A percentile compares a stretch with the other conserved stretches of the same genome.
Conservation (phyloP, 1,140 invertebrate species). For the Antheraea pernyi region DNA sequence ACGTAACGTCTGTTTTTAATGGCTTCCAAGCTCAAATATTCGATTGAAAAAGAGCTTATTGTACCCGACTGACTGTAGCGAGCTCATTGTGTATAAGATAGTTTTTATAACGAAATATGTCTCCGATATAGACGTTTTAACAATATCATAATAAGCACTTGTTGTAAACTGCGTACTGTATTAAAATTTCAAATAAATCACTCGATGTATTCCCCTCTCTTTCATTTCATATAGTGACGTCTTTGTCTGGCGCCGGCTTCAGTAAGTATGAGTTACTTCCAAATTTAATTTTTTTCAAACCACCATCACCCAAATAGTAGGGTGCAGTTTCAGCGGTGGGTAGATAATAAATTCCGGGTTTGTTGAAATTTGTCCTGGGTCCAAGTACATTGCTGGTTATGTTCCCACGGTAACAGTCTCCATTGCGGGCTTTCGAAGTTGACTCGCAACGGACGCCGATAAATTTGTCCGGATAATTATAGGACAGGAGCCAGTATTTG, state of each 20-base stretch:
- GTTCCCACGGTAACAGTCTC: slow-evolving; percentile 43
- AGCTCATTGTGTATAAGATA: slow-evolving; percentile 34
- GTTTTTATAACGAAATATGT: slow-evolving; percentile 41
- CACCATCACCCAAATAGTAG: slow-evolving; percentile 47
- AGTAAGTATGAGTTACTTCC: slow-evolving; percentile 50
- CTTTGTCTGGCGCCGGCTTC: slow-evolving; percentile 45
- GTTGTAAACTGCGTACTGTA: slow-evolving; percentile 46
- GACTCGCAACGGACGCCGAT: slow-evolving; percentile 48
- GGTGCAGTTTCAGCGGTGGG: slow-evolving; percentile 46
- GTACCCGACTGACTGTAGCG: slow-evolving; percentile 26
- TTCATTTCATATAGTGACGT: slow-evolving; percentile 47
- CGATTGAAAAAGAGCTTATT: slow-evolving; percentile 13
- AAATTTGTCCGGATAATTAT: slow-evolving; percentile 46
- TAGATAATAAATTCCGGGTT: slow-evolving; percentile 62
- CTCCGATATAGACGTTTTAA: neutral
- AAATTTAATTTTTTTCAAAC: slow-evolving; percentile 38
- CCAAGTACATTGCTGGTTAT: slow-evolving; percentile 47
- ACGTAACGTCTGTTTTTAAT: slow-evolving; percentile 13
- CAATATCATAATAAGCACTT: slow-evolving; percentile 31
- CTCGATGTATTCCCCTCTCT: slow-evolving; percentile 33
- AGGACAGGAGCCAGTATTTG: slow-evolving; percentile 47
- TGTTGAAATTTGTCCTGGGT: slow-evolving; percentile 51
- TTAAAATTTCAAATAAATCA: slow-evolving; percentile 46
- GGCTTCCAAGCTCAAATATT: slow-evolving; percentile 33
- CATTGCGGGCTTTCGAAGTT: slow-evolving; percentile 37